Conservation (phyloP, 2,888 invertebrate genomes). For the Eupithecia tripunctaria region DNA sequence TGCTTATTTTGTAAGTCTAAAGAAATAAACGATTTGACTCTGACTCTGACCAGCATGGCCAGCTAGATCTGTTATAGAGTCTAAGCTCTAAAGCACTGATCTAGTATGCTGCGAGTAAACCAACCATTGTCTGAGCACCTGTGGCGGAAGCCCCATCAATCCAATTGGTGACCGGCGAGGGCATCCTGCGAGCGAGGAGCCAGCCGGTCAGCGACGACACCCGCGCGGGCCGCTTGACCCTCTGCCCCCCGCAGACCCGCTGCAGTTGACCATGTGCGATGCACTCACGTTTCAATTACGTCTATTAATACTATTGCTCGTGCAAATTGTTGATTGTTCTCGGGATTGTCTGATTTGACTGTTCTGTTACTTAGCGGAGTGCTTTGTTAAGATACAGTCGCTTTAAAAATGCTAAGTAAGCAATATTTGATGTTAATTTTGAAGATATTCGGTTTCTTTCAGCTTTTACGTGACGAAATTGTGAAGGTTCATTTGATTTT, state of each 20-base stretch:
- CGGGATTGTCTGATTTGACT: not conserved
- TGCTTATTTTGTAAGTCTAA: no score
- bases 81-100: not conserved
- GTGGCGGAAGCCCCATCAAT: constrained; percentile 50
- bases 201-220: constrained; percentile 49
- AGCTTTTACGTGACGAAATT: not conserved
- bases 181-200: constrained; percentile 48
- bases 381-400: not conserved
- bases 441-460: not conserved
- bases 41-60: no score
- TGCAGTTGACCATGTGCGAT: not conserved
- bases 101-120: not conserved
- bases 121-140: constrained; percentile 2
- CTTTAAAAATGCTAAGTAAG: not conserved
- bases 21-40: no score
- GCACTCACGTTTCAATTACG: constrained; percentile 7
- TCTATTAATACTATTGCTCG: not conserved
- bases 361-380: not conserved
- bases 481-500: not conserved
- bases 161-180: constrained; percentile 54
- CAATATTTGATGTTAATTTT: not conserved
- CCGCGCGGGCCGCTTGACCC: constrained; percentile 14
- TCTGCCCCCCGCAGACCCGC: constrained; percentile 9
- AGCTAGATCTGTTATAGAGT: no score
- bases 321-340: constrained; percentile 5